phyloP scores from a whole-genome alignment of 1,140 invertebrate species.

The Acromyrmex charruanus region DNA sequence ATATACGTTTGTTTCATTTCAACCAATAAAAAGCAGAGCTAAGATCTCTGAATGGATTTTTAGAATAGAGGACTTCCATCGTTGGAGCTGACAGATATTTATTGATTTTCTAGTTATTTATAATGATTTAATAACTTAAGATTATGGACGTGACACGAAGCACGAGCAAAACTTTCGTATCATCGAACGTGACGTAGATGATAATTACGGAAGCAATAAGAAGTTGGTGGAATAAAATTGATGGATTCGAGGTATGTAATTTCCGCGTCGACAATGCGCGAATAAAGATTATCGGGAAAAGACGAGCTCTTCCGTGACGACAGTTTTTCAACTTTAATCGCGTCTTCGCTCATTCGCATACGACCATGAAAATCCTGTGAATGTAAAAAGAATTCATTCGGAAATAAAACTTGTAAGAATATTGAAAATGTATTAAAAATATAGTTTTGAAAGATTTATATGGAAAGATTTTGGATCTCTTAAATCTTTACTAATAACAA shows the following conservation, averaged over 20 bases:
- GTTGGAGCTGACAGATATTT: background rate
- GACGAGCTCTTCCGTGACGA: background rate
- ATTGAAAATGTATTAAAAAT: background rate
- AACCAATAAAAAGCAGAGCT: too few relatives aligned
- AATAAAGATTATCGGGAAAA: conserved; percentile 50
- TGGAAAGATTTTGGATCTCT: background rate
- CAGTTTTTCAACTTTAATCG: conserved; percentile 8
- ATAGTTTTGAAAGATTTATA: background rate
- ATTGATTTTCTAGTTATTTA: background rate
- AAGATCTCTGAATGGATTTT: background rate
- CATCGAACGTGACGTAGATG: conserved; percentile 10
- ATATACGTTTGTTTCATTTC: too few relatives aligned
- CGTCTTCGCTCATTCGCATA: background rate
- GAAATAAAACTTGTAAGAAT: background rate
- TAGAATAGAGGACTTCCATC: conserved; percentile 10
- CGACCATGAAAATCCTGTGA: background rate
- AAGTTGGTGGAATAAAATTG: conserved; percentile 51
- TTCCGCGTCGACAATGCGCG: conserved; percentile 59
- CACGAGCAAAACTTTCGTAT: background rate
- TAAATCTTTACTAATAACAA: background rate
- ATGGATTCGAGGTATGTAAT: conserved; percentile 66
- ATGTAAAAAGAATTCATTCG: conserved; percentile 19
- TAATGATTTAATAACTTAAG: conserved; percentile 27
- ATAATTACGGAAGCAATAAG: conserved; percentile 59
- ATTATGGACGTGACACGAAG: background rate